Evolutionary conservation across 1,140 invertebrate genomes (phyloP), one percentile per base, ranked within the genome.

Genomic region (Lysiphlebus fabarum): DNA sequence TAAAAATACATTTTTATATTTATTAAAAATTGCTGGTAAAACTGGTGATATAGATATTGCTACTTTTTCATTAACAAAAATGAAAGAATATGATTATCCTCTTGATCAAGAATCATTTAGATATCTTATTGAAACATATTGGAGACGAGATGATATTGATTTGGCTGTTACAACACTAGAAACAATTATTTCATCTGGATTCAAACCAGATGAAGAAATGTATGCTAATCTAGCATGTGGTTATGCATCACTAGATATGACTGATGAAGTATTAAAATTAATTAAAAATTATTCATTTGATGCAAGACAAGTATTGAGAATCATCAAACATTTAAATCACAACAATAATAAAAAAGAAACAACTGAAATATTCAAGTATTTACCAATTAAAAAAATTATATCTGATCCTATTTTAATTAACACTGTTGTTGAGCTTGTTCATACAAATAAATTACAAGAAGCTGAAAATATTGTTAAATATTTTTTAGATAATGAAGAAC

Each of bases 111-210:
- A 61, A 7, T 17, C 36, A 0, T 59, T 61, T 4, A 61, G 55
- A 17, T 0, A 11, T 10, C 53, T 72, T 2, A 26, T 70, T 6
- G n/a, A 63, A 10, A 48, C 34, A 7, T 56, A 59, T n/a, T 6
- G 40, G 6, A 49, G 5, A 17, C 51, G 33, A 50, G 77, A 75
- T 10, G 75, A 81, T 40, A 57, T 78, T 2, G 50, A 67, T 4
- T 76, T 75, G 36, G 80, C 81, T 4, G 59, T 77, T 64, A 73
- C 79, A 61, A 71, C 82, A 5, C 59, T 84, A 49, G 69, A 79
- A 40, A 75, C 78, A 61, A 84, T 86, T 82, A 77, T 75, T 56
- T 69, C 75, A 8, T 62, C 79, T 0, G 77, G 82, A 53, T 58
- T 86, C 12, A 69, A 77, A 8, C 71, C 74, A 3, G 74, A 77